Evolutionary conservation across 2,888 invertebrate genomes (phyloP).

Genomic region (Lasioglossum villosulum): DNA sequence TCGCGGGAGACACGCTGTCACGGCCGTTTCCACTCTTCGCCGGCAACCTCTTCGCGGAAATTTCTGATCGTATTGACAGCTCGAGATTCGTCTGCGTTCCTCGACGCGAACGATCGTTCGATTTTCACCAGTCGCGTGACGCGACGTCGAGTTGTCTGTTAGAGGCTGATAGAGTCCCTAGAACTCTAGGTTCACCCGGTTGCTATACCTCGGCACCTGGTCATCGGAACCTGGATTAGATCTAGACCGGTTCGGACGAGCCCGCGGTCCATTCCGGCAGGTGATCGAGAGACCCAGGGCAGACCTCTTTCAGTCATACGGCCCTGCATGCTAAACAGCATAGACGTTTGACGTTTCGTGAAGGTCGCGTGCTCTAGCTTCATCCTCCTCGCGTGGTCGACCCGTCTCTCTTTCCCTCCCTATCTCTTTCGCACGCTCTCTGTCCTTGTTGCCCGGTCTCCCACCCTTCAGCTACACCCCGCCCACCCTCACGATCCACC

Average conservation of each 20-base stretch:
- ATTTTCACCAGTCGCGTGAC: not conserved
- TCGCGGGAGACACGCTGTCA: slow-evolving; percentile 35
- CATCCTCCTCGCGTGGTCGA: slow-evolving; percentile 45
- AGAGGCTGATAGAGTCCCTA: not conserved
- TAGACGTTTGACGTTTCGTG: slow-evolving; percentile 83
- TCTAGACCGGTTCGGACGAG: not conserved
- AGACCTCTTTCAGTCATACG: slow-evolving; percentile 72
- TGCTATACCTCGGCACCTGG: not conserved
- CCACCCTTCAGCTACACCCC: slow-evolving; percentile 9
- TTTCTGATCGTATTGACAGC: slow-evolving; percentile 44
- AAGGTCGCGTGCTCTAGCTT: slow-evolving; percentile 78
- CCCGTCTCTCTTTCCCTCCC: slow-evolving; percentile 37
- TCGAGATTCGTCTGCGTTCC: slow-evolving; percentile 30
- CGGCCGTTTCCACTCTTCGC: slow-evolving; percentile 18
- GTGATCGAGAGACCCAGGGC: slow-evolving; percentile 55
- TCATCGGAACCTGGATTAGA: not conserved
- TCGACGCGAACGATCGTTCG: not conserved
- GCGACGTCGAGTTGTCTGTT: not conserved
- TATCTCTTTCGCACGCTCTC: slow-evolving; percentile 40
- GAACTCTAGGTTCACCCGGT: not conserved
- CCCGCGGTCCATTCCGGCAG: not conserved
- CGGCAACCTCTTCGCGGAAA: slow-evolving; percentile 7
- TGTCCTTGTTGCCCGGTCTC: slow-evolving; percentile 33
- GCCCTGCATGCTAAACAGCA: slow-evolving; percentile 77
- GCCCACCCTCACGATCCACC: not conserved